Evolutionary conservation across 2,888 invertebrate genomes (phyloP).

Genomic region (Pheosia tremula): DNA sequence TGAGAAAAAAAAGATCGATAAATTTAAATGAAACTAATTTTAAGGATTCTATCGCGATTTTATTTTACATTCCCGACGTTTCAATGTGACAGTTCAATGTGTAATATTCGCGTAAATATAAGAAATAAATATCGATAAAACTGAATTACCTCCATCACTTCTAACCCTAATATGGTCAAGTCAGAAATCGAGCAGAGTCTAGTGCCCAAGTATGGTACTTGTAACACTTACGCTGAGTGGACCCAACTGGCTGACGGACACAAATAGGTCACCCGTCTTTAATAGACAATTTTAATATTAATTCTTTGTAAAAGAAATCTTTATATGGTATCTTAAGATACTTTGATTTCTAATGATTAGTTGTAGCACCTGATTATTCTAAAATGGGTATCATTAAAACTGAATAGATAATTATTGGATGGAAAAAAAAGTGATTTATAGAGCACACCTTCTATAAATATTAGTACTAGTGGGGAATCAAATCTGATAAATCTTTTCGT

Average conservation of each 20-base stretch:
- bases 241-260: not conserved
- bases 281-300: not conserved
- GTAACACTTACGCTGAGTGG: constrained; percentile 3
- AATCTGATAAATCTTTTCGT: no score
- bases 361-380: not conserved
- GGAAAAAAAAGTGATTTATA: not conserved
- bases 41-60: no score
- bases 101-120: no score
- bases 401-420: not conserved
- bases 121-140: constrained; percentile 7
- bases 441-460: not conserved
- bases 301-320: not conserved
- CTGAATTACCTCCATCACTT: not conserved
- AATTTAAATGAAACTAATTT: no score
- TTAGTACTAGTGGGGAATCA: no score
- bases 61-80: no score
- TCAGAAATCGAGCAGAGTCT: constrained; percentile 1
- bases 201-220: not conserved
- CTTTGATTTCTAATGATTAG: not conserved
- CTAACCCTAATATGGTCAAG: constrained; percentile 2
- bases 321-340: not conserved
- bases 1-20: no score
- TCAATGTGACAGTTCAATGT: no score
- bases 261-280: not conserved
- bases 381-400: not conserved